Base-by-base conservation (phyloP, 2,113 vertebrate species). In the Nanger granti region DNA sequence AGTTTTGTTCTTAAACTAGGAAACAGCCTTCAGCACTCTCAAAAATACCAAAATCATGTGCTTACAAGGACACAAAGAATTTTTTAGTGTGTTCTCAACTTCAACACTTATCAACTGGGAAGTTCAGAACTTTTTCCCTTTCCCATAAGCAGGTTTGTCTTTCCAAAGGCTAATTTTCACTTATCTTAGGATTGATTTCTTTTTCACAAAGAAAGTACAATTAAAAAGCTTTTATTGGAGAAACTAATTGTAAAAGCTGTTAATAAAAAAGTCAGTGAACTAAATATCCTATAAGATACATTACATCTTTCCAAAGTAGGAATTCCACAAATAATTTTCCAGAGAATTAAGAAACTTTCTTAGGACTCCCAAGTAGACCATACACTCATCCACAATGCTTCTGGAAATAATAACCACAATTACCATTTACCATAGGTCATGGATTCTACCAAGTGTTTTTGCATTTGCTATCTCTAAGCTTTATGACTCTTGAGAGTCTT, bases 1-100 rank as follows among this genome's bases (percentile, higher is more conserved):
- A 79, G 37, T 92, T 93, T 87, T 93, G 52, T 89, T 93, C 62
- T 92, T 84, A 64, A 89, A 94, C 66, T 66, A 95, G 41, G 41
- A 97, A 97, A 92, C 20, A 92, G 17, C 76, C 66, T 84, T 91
- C 86, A 83, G 60, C 8, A 34, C 66, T 79, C 44, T 94, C 54
- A 85, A 95, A 97, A 97, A 83, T 94, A 54, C 15, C 87, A 93
- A 79, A 93, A 95, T 90, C 80, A 84, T 49, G 69, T 28, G 49
- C 60, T 96, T 90, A 93, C 28, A 93, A 96, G 64, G 22, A 80
- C 14, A 89, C 18, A 95, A 85, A 80, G 44, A 59, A 80, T 62
- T 94, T 94, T 96, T 87, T 54, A 92, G 49, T 73, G 52, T 95
- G 64, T 69, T 97, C 47, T 60, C 83, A 92, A 93, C 31, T 95